Evolutionary conservation across 1,140 invertebrate genomes (phyloP).

Genomic region (Rhopalosiphum maidis): DNA sequence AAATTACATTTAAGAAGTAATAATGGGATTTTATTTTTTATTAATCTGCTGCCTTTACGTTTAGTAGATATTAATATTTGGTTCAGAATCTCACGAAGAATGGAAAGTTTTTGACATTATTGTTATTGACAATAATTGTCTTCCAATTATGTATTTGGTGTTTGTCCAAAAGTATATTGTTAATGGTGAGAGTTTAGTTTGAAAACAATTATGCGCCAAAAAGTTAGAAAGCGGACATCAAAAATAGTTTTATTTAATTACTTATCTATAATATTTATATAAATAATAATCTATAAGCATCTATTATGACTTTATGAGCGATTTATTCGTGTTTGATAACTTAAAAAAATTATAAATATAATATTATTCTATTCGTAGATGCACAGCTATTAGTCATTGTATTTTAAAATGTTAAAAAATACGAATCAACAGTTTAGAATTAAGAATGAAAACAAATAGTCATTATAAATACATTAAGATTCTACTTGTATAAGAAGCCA

Average conservation of each 20-base stretch:
- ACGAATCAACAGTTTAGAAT: not conserved
- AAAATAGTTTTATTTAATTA: constrained; percentile 1
- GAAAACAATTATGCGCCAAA: constrained; percentile 27
- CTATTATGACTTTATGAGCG: not conserved
- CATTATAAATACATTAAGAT: constrained; percentile 46
- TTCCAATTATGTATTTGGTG: constrained; percentile 42
- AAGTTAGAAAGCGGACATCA: constrained; percentile 35
- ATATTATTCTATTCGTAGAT: not conserved
- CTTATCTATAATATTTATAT: not conserved
- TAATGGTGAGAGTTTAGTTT: constrained; percentile 34
- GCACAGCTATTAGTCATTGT: not conserved
- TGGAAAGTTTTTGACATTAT: constrained; percentile 51
- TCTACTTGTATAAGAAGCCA: not conserved
- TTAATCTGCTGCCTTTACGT: not conserved
- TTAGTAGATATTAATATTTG: not conserved
- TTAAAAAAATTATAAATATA: not conserved
- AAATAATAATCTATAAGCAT: not conserved
- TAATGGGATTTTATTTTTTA: not conserved
- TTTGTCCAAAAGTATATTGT: constrained; percentile 46
- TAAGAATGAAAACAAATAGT: constrained; percentile 20
- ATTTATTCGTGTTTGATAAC: not conserved
- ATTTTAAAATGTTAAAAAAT: constrained; percentile 13
- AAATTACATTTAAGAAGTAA: not conserved
- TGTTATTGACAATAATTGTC: constrained; percentile 37
- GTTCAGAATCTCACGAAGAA: constrained; percentile 19